phyloP scores from a whole-genome alignment of 2,888 invertebrate species.

The Eulithis testata region DNA sequence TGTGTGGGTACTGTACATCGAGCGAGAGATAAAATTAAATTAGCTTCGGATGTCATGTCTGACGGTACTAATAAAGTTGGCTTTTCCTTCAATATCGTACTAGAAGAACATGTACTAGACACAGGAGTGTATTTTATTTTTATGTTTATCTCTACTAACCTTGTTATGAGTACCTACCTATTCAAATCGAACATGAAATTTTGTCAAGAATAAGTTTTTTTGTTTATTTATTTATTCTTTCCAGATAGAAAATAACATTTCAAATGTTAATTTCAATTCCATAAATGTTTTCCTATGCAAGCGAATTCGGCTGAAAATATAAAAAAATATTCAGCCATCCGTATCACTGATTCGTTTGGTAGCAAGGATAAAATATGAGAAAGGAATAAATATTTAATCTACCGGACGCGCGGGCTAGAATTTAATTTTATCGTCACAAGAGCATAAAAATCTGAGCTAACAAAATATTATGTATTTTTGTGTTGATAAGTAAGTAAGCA shows the following conservation, averaged over 20 bases:
- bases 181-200: too few relatives aligned
- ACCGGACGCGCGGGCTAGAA: slow-evolving; percentile 10
- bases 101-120: too few relatives aligned
- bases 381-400: slow-evolving; percentile 25
- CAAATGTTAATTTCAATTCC: neutral
- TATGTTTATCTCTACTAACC: too few relatives aligned
- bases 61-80: slow-evolving; percentile 22
- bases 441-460: slow-evolving; percentile 8
- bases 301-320: slow-evolving; percentile 1
- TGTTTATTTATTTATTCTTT: neutral
- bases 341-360: slow-evolving; percentile 22
- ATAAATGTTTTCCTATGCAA: neutral
- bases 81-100: slow-evolving; percentile 9
- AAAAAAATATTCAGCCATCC: slow-evolving; percentile 17
- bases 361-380: slow-evolving; percentile 25
- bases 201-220: neutral
- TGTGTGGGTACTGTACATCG: slow-evolving; percentile 27
- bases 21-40: slow-evolving; percentile 38
- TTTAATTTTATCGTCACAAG: slow-evolving; percentile 21
- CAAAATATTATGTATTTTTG: slow-evolving; percentile 9
- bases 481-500: slow-evolving; percentile 4
- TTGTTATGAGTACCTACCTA: too few relatives aligned
- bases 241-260: too few relatives aligned
- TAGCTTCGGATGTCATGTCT: slow-evolving; percentile 21
- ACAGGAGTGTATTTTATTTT: too few relatives aligned